These are phyloP conservation scores for Triplophysa siluroides DNA, from an alignment of 2,113 vertebrate genomes.

Conservation along the genomic window DNA sequence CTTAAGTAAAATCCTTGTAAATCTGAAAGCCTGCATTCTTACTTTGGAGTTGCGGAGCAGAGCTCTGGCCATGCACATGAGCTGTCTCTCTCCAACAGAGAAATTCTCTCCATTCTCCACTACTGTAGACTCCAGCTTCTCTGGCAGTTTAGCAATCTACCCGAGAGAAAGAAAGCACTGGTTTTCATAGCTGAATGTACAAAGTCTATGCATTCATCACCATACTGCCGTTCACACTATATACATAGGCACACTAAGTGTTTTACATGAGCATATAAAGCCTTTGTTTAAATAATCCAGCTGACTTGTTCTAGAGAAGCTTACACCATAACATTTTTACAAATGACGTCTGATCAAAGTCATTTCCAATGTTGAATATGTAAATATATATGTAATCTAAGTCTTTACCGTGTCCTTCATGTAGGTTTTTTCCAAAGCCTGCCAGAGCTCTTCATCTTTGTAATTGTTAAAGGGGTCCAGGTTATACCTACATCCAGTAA, in stretches of 20 bases:
- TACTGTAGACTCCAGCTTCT: slow-evolving; percentile 71
- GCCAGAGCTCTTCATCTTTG: slow-evolving; percentile 75
- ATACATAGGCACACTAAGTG: neutral
- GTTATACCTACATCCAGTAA: slow-evolving; percentile 70
- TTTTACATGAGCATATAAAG: neutral
- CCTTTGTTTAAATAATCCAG: neutral
- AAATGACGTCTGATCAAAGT: neutral
- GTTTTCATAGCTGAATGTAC: slow-evolving; percentile 1
- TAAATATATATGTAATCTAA: neutral
- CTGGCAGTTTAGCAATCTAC: slow-evolving; percentile 74
- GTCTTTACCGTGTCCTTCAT: slow-evolving; percentile 74
- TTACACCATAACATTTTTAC: neutral
- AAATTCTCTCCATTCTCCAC: slow-evolving; percentile 82
- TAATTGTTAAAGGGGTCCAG: slow-evolving; percentile 73
- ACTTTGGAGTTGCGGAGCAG: slow-evolving; percentile 81
- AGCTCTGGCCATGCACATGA: slow-evolving; percentile 81
- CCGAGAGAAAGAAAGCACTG: slow-evolving; percentile 28
- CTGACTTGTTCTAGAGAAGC: neutral
- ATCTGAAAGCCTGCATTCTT: slow-evolving; percentile 41
- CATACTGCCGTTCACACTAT: neutral
- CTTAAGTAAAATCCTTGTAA: neutral
- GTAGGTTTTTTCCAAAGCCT: slow-evolving; percentile 77
- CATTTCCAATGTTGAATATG: neutral
- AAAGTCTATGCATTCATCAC: slow-evolving; percentile 23
- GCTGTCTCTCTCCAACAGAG: slow-evolving; percentile 80